Evolutionary conservation across 2,888 invertebrate species (phyloP).

Genomic region (Synergus japonicus): DNA sequence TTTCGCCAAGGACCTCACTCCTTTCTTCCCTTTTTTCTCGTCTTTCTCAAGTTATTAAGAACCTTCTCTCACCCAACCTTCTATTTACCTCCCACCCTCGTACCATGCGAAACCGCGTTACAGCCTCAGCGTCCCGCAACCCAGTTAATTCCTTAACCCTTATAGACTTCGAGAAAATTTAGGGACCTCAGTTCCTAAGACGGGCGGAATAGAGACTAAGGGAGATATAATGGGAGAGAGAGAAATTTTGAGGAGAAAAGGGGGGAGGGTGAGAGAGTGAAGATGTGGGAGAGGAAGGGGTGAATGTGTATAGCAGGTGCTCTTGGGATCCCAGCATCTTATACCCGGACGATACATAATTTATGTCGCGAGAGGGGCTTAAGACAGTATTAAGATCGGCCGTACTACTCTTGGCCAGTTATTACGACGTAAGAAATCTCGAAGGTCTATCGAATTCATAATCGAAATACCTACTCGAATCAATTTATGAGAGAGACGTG

Average conservation of each 20-base stretch:
- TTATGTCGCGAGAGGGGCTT: constrained; percentile 76
- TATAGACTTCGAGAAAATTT: constrained; percentile 74
- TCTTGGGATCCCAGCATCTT: constrained; percentile 76
- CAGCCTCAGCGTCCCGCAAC: constrained; percentile 55
- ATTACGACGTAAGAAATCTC: constrained; percentile 58
- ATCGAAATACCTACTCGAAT: background rate
- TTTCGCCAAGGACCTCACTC: constrained; percentile 68
- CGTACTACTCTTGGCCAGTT: constrained; percentile 61
- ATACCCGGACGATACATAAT: constrained; percentile 77
- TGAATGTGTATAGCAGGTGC: constrained; percentile 75
- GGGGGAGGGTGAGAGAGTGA: constrained; percentile 52
- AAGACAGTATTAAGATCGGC: constrained; percentile 77
- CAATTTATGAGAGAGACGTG: background rate
- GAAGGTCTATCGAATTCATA: constrained; percentile 49
- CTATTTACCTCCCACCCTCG: constrained; percentile 4
- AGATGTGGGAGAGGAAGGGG: constrained; percentile 50
- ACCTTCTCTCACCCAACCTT: constrained; percentile 51
- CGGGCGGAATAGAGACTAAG: constrained; percentile 42
- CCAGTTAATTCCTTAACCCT: constrained; percentile 76
- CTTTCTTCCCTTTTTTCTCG: constrained; percentile 50
- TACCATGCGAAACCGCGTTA: constrained; percentile 48
- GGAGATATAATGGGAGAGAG: constrained; percentile 30
- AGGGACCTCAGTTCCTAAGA: constrained; percentile 58
- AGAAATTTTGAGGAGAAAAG: constrained; percentile 51
- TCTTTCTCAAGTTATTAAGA: constrained; percentile 53